A percentile compares a stretch with the other conserved stretches of the same genome.
Evolutionary conservation across 2,113 vertebrate genomes (phyloP).

Genomic region (Oreochromis tanganicae): DNA sequence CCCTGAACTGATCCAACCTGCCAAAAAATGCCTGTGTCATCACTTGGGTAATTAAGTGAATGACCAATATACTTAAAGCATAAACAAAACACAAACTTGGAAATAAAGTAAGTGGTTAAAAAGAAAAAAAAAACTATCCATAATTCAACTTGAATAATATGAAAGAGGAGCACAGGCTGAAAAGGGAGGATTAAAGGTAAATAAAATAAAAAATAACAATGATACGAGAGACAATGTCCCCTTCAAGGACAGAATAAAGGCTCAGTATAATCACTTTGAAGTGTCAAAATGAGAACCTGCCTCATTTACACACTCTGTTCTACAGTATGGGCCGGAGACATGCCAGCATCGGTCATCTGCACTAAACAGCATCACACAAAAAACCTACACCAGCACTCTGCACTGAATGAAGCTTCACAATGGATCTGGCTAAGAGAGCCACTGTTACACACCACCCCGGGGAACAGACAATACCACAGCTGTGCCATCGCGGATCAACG

Average conservation of each 20-base stretch:
- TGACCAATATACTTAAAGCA: slow-evolving; percentile 4
- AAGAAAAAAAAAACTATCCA: background rate
- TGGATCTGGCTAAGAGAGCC: slow-evolving; percentile 54
- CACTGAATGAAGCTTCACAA: slow-evolving; percentile 58
- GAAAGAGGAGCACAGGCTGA: background rate
- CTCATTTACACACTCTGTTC: slow-evolving; percentile 34
- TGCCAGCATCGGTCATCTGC: slow-evolving; percentile 41
- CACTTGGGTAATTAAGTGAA: slow-evolving; percentile 44
- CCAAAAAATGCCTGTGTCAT: slow-evolving; percentile 29
- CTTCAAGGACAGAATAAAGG: slow-evolving; percentile 48
- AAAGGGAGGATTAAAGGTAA: slow-evolving; percentile 13
- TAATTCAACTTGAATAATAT: background rate
- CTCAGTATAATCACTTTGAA: slow-evolving; percentile 40
- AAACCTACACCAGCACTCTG: slow-evolving; percentile 49
- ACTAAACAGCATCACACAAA: slow-evolving; percentile 63
- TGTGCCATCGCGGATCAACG: slow-evolving; percentile 51
- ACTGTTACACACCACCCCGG: slow-evolving; percentile 54
- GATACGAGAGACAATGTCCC: background rate
- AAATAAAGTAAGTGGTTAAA: background rate
- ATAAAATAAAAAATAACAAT: slow-evolving; percentile 2
- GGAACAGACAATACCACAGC: slow-evolving; percentile 57
- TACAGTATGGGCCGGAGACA: slow-evolving; percentile 17
- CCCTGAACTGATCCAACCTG: slow-evolving; percentile 17
- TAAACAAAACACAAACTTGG: background rate
- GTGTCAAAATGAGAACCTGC: slow-evolving; percentile 48